These are phyloP conservation scores for Troides aeacus DNA, from an alignment of 2,888 invertebrate species.

Conservation along the genomic window DNA sequence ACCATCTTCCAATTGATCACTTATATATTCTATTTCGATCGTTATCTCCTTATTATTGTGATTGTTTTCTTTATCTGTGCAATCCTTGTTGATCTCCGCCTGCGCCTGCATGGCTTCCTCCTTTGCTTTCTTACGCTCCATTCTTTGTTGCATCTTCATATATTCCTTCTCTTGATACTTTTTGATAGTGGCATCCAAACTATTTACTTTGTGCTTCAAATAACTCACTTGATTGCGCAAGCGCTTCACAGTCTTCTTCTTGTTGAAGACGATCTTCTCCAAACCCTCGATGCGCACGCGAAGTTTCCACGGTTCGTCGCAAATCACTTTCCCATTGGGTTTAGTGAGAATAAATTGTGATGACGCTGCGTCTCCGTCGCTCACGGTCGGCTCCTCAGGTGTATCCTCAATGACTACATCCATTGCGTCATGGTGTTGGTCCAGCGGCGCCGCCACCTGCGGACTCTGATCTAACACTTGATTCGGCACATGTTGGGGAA, in stretches of 20 bases:
- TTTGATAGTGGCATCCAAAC: neutral
- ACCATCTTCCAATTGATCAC: neutral
- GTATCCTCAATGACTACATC: neutral
- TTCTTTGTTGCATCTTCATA: neutral
- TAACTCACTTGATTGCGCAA: neutral
- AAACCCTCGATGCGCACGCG: neutral
- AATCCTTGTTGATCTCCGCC: neutral
- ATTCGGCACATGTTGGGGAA: neutral
- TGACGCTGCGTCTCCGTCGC: neutral
- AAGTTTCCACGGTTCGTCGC: neutral
- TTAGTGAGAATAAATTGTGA: neutral
- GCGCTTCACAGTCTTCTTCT: neutral
- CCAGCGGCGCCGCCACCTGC: neutral
- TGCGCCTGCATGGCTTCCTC: neutral
- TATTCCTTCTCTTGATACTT: neutral
- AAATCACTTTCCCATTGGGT: neutral
- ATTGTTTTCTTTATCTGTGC: neutral
- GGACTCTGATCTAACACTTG: neutral
- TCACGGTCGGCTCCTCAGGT: neutral
- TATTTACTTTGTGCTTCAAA: neutral
- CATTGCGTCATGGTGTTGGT: neutral
- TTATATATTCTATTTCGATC: neutral
- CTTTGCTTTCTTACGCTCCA: neutral
- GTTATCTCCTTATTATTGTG: neutral
- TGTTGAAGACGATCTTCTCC: neutral